Percentiles rank a stretch among this genome's conserved stretches.
phyloP scores from a whole-genome alignment of 2,113 vertebrate species.

The Collichthys lucidus region DNA sequence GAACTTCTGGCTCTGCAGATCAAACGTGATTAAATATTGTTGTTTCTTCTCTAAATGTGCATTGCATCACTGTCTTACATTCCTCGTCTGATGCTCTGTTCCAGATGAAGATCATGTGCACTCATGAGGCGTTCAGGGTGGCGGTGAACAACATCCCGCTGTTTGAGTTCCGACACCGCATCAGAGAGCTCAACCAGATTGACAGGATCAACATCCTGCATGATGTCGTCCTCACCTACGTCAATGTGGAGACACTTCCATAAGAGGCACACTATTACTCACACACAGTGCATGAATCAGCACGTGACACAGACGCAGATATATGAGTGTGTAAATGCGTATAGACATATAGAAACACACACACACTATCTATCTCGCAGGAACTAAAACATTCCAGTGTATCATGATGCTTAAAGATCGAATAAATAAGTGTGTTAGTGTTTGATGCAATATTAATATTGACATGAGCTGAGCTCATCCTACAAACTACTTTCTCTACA shows the following conservation, averaged over 20 bases:
- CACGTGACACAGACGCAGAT: neutral
- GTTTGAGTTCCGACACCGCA: slow-evolving; percentile 84
- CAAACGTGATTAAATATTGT: neutral
- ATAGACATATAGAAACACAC: neutral
- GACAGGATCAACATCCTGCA: slow-evolving; percentile 85
- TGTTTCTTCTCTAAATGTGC: neutral
- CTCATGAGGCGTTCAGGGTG: slow-evolving; percentile 80
- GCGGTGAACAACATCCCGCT: slow-evolving; percentile 82
- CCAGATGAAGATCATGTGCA: slow-evolving; percentile 87
- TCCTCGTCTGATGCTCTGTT: slow-evolving; percentile 33
- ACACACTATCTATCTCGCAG: neutral
- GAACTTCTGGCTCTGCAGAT: neutral
- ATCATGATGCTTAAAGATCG: neutral
- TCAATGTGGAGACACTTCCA: slow-evolving; percentile 83
- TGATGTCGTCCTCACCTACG: slow-evolving; percentile 80
- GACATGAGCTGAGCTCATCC: slow-evolving; percentile 51
- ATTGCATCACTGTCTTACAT: neutral
- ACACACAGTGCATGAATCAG: neutral
- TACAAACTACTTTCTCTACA: neutral
- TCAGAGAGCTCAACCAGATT: slow-evolving; percentile 84
- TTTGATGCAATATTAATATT: slow-evolving; percentile 15
- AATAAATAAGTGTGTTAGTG: neutral
- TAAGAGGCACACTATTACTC: slow-evolving; percentile 42
- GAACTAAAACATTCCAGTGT: neutral
- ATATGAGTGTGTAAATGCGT: neutral